A percentile compares a stretch with the other conserved stretches of the same genome.
phyloP scores from a whole-genome alignment of 2,888 invertebrate genomes.

The Drosophila aldrichi region DNA sequence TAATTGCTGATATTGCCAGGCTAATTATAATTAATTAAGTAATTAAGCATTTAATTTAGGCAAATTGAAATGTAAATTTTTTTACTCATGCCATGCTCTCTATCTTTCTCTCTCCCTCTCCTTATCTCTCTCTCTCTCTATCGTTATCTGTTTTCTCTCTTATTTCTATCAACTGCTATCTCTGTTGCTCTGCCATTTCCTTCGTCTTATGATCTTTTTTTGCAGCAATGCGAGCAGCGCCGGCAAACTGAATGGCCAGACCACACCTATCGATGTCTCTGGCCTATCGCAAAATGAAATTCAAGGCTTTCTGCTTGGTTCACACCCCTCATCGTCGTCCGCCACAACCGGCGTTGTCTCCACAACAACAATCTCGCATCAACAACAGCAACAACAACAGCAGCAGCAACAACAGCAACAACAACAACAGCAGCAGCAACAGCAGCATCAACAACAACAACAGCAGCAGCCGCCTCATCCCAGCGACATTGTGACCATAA shows the following conservation, averaged over 20 bases:
- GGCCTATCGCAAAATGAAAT: slow-evolving; percentile 86
- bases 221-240: slow-evolving; percentile 83
- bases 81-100: slow-evolving; percentile 45
- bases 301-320: slow-evolving; percentile 86
- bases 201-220: slow-evolving; percentile 23
- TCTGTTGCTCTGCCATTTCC: slow-evolving; percentile 19
- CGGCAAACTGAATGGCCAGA: slow-evolving; percentile 85
- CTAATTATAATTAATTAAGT: slow-evolving; percentile 14
- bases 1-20: background rate
- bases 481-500: slow-evolving; percentile 82
- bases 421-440: slow-evolving; percentile 68
- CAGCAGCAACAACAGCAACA: slow-evolving; percentile 70
- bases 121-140: background rate
- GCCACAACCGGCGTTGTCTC: slow-evolving; percentile 82
- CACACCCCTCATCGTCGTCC: slow-evolving; percentile 85
- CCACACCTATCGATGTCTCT: slow-evolving; percentile 86
- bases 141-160: background rate
- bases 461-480: slow-evolving; percentile 75
- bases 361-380: slow-evolving; percentile 81
- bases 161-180: slow-evolving; percentile 11
- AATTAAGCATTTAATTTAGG: slow-evolving; percentile 9
- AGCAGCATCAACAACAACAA: slow-evolving; percentile 68
- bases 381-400: slow-evolving; percentile 73
- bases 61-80: slow-evolving; percentile 2
- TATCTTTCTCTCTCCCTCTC: slow-evolving; percentile 6